Conservation (phyloP, 2,113 vertebrate genomes). For the Mormyrus iriodes region DNA sequence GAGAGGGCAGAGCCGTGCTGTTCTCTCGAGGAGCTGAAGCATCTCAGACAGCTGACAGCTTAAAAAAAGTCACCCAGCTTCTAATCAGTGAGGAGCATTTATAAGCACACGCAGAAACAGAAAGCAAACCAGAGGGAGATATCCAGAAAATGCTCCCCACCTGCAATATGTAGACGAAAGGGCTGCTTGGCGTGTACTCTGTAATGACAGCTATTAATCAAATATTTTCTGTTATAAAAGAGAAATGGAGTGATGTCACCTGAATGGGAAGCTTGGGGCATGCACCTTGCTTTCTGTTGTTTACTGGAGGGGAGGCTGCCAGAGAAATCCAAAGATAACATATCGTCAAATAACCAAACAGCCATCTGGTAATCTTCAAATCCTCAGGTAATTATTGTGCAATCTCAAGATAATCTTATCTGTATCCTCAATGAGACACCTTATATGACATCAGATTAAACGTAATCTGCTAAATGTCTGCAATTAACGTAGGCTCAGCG, state of each 20-base stretch:
- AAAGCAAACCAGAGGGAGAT: neutral
- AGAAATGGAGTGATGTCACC: neutral
- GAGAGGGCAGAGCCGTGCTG: neutral
- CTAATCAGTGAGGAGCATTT: neutral
- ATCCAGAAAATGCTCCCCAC: neutral
- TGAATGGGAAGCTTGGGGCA: neutral
- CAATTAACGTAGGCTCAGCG: constrained; percentile 21
- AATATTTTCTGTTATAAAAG: neutral
- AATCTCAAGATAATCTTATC: constrained; percentile 56
- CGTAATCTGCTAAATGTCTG: constrained; percentile 18
- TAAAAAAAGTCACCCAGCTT: neutral
- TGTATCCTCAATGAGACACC: constrained; percentile 33
- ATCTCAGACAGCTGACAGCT: neutral
- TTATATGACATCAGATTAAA: constrained; percentile 30
- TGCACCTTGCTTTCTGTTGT: constrained; percentile 22
- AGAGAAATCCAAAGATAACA: constrained; percentile 50
- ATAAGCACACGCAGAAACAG: neutral
- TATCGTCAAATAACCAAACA: constrained; percentile 46
- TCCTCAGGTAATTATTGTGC: constrained; percentile 52
- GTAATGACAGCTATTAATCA: neutral
- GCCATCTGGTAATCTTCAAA: constrained; percentile 46
- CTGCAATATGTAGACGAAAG: neutral
- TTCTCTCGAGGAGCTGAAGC: neutral
- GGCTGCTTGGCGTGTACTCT: neutral
- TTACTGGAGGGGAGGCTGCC: constrained; percentile 30